These are phyloP conservation scores for Avahi laniger DNA, from an alignment of 2,797 vertebrate genomes.

Conservation along the genomic window DNA sequence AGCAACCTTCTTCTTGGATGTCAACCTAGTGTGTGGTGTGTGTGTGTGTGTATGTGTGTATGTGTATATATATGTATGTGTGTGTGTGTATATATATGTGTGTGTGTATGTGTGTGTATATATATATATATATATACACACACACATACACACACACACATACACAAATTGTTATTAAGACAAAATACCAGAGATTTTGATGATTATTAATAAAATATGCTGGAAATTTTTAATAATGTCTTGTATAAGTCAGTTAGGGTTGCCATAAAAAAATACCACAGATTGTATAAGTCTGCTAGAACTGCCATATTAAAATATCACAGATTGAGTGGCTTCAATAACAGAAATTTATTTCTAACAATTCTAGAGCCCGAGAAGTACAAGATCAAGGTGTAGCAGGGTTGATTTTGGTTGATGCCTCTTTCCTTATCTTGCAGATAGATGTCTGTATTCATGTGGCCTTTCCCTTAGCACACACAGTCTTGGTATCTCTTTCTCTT, in stretches of 20 bases:
- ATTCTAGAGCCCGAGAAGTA: background rate
- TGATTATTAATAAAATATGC: no score
- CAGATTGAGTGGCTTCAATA: background rate
- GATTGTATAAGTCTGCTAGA: background rate
- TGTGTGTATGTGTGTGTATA: background rate
- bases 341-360: background rate
- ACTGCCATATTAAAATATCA: no score
- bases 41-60: background rate
- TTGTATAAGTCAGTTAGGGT: background rate
- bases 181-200: no score
- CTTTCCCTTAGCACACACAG: background rate
- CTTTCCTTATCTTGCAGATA: background rate
- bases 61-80: background rate
- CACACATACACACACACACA: no score
- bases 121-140: no score
- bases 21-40: background rate
- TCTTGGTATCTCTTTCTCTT: background rate
- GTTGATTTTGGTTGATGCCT: accelerated
- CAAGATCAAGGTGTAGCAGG: background rate
- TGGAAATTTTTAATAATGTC: no score
- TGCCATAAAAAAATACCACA: no score
- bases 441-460: background rate
- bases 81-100: no score
- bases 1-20: background rate
- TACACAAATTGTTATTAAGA: no score